A percentile compares a stretch with the other conserved stretches of the same genome.
phyloP scores from a whole-genome alignment of 2,113 vertebrate species.

The Synchiropus splendidus region DNA sequence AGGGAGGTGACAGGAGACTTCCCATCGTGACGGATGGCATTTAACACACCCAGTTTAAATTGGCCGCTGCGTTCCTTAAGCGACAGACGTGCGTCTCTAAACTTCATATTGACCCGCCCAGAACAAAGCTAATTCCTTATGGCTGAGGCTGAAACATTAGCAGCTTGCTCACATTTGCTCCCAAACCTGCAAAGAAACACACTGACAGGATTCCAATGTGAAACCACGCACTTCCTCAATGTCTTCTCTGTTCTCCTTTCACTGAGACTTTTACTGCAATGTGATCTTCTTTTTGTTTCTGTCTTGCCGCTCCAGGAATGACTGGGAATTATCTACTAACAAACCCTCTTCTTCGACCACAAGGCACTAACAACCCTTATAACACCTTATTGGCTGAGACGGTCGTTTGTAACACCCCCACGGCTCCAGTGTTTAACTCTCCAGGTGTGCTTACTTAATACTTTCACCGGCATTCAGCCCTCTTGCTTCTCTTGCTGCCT shows the following conservation, averaged over 20 bases:
- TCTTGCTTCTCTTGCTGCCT: constrained; percentile 6
- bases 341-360: constrained; percentile 99
- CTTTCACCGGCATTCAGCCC: constrained; percentile 35
- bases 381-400: constrained; percentile 99
- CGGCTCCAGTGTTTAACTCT: constrained; percentile 99
- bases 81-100: constrained; percentile 8
- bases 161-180: no score
- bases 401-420: constrained; percentile 98
- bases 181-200: constrained; percentile 7
- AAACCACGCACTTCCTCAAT: constrained; percentile 3
- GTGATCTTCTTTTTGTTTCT: constrained; percentile 67
- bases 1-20: constrained; percentile 57
- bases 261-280: constrained; percentile 10
- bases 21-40: constrained; percentile 61
- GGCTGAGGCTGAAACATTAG: no score
- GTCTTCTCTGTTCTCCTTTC: constrained; percentile 12
- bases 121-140: no score
- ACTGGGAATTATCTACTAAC: constrained; percentile 99
- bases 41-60: constrained; percentile 49
- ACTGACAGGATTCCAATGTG: background rate
- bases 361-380: constrained; percentile 99
- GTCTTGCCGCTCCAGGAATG: constrained; percentile 95
- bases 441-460: constrained; percentile 95
- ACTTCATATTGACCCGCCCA: no score
- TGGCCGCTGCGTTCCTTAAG: constrained; percentile 34